phyloP scores from a whole-genome alignment of 2,113 vertebrate species.

The Rhinoderma darwinii region DNA sequence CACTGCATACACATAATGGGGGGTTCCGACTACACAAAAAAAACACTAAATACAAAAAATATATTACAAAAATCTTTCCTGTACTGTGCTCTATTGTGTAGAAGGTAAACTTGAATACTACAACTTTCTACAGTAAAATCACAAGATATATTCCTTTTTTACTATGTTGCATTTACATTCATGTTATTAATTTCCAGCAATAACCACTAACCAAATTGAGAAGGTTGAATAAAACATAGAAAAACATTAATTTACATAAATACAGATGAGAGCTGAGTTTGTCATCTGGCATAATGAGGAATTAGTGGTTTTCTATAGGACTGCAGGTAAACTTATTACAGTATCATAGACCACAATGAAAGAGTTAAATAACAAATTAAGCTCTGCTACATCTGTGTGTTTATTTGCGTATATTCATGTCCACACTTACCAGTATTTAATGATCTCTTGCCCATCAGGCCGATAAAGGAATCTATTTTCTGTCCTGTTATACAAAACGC shows the following conservation, averaged over 20 bases:
- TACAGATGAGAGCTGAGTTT: not conserved
- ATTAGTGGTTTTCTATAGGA: not conserved
- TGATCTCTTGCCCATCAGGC: conserved; percentile 91
- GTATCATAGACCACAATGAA: no score
- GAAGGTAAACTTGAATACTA: no score
- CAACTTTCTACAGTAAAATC: not conserved
- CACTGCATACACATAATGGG: not conserved
- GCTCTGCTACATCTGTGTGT: conserved; percentile 7
- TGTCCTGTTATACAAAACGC: conserved; percentile 80
- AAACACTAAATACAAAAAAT: no score
- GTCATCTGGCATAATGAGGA: not conserved
- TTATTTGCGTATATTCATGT: not conserved
- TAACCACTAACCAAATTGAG: not conserved
- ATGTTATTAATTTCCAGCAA: not conserved
- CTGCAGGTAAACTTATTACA: not conserved
- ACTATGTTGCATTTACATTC: no score
- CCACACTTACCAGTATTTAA: conserved; percentile 85
- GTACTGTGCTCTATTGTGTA: no score
- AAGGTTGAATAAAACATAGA: not conserved
- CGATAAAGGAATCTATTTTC: conserved; percentile 87
- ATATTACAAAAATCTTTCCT: no score
- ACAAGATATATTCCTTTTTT: not conserved
- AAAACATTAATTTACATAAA: not conserved
- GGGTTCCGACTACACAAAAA: not conserved
- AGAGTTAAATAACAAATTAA: not conserved